Conservation (phyloP, 2,797 vertebrate genomes). For the Cyprinodon diabolis region DNA sequence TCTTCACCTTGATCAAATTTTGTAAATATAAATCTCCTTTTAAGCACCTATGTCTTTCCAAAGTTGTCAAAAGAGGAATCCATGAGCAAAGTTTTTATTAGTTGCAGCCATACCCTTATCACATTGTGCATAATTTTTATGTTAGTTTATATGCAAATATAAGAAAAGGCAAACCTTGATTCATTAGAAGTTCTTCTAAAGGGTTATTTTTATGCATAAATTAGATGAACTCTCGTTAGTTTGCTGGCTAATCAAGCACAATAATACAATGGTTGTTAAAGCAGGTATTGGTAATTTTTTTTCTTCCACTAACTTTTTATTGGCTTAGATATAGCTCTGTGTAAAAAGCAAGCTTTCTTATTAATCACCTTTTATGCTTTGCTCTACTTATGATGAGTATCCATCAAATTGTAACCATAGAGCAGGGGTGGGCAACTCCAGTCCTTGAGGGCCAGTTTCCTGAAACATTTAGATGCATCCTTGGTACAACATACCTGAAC, state of each 20-base stretch:
- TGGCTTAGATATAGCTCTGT: neutral
- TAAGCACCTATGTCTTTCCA: no score
- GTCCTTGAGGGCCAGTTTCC: no score
- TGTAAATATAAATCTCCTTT: no score
- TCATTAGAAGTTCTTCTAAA: neutral
- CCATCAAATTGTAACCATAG: no score
- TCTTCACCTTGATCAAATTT: no score
- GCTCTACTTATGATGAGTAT: no score
- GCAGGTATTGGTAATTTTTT: neutral
- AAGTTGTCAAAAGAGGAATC: no score
- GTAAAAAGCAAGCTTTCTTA: neutral
- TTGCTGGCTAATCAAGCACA: neutral
- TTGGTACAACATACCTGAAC: no score
- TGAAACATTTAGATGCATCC: no score
- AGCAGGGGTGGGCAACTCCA: no score
- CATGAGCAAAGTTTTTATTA: no score
- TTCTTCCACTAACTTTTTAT: neutral
- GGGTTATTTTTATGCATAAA: neutral
- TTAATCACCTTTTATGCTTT: neutral
- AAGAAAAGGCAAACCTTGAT: neutral
- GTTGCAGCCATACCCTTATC: neutral
- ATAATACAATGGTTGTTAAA: neutral
- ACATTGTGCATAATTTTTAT: neutral
- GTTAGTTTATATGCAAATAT: neutral
- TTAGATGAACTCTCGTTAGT: neutral